A percentile compares a stretch with the other conserved stretches of the same genome.
phyloP scores from a whole-genome alignment of 1,140 invertebrate genomes.

The Diploscapter pachys region DNA sequence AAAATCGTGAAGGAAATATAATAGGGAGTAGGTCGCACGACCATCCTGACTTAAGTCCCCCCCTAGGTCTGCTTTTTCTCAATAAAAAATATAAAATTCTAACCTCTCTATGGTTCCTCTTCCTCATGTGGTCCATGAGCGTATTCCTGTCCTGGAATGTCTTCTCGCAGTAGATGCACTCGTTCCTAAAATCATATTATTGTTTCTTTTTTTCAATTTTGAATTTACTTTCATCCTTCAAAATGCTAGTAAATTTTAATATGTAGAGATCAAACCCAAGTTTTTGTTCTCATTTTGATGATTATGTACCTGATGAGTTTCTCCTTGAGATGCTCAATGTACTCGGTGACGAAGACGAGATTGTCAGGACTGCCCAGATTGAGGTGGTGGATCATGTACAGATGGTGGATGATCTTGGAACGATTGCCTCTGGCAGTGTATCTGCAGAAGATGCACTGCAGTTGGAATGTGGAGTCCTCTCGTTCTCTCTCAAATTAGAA shows the following conservation, averaged over 20 bases:
- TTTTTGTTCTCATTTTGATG: no score
- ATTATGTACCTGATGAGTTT: slow-evolving; percentile 7
- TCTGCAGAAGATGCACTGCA: slow-evolving; percentile 56
- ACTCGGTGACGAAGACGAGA: slow-evolving; percentile 55
- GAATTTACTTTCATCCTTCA: not conserved
- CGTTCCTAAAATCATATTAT: slow-evolving; percentile 40
- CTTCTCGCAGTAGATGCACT: slow-evolving; percentile 59
- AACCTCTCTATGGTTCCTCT: slow-evolving; percentile 54
- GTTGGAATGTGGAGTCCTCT: slow-evolving; percentile 47
- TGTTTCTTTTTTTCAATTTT: not conserved
- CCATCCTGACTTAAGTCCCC: no score
- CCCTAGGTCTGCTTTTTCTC: no score
- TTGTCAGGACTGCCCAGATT: slow-evolving; percentile 58
- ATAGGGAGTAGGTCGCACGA: no score
- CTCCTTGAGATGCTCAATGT: slow-evolving; percentile 54
- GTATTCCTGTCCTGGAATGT: slow-evolving; percentile 50
- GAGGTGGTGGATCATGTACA: slow-evolving; percentile 59
- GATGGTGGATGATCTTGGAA: slow-evolving; percentile 57
- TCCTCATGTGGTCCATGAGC: slow-evolving; percentile 58
- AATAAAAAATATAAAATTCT: not conserved
- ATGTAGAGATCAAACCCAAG: no score
- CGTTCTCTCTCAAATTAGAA: not conserved
- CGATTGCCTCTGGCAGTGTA: slow-evolving; percentile 55
- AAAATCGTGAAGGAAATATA: no score
- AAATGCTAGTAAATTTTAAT: not conserved